Conservation (phyloP, 2,797 vertebrate genomes). For the Echiichthys vipera region DNA sequence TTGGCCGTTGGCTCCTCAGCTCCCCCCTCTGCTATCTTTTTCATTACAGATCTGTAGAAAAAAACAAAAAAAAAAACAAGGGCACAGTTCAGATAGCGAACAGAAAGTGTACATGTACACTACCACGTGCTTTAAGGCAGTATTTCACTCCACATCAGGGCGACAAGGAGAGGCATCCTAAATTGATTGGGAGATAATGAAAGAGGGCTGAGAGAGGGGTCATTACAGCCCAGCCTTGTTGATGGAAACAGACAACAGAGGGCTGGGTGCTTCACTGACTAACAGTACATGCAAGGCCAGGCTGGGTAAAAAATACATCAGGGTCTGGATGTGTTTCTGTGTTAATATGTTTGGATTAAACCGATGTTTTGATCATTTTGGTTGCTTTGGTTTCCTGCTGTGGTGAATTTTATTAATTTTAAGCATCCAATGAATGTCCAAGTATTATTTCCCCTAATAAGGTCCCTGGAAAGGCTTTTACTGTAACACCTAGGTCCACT, state of each 20-base stretch:
- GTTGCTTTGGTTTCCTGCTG: background rate
- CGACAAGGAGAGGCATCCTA: conserved; percentile 67
- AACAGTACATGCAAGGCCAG: conserved; percentile 27
- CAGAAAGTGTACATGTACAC: conserved; percentile 33
- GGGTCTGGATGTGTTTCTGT: background rate
- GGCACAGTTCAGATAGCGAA: conserved; percentile 50
- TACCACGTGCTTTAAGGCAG: conserved; percentile 45
- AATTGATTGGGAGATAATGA: conserved; percentile 80
- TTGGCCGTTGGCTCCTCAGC: conserved; percentile 45
- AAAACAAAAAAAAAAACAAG: conserved; percentile 10
- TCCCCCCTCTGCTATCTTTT: conserved; percentile 54
- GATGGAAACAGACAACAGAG: conserved; percentile 33
- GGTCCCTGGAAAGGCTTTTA: conserved; percentile 14
- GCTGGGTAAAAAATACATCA: conserved; percentile 14
- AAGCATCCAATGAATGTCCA: background rate
- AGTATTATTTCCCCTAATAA: background rate
- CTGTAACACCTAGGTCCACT: background rate
- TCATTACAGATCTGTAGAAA: conserved; percentile 66
- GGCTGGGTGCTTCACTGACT: conserved; percentile 22
- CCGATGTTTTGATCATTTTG: background rate
- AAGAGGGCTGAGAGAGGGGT: conserved; percentile 61
- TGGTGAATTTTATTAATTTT: background rate
- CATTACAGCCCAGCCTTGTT: conserved; percentile 48
- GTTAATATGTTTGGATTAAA: background rate
- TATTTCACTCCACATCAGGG: conserved; percentile 64